A percentile compares a stretch with the other conserved stretches of the same genome.
Conservation (phyloP, 2,797 vertebrate genomes). For the Ptychobarbus kaznakovi region DNA sequence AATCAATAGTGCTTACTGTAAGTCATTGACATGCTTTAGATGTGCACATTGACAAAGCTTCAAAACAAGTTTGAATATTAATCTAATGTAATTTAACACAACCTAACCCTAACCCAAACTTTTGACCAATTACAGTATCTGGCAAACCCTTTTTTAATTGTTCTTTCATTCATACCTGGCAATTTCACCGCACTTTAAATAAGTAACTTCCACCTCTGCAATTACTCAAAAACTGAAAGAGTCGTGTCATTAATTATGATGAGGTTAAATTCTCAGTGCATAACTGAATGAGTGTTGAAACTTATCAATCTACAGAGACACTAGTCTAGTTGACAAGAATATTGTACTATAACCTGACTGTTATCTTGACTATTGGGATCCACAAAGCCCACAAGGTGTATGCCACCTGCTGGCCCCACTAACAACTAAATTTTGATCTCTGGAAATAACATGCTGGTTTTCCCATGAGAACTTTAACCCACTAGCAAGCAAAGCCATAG, state of each 20-base stretch:
- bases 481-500: background rate
- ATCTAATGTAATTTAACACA: background rate
- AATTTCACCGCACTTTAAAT: background rate
- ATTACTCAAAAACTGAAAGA: background rate
- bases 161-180: background rate
- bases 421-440: conserved; percentile 18
- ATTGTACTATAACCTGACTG: background rate
- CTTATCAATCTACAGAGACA: background rate
- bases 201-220: background rate
- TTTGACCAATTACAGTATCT: background rate
- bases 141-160: background rate
- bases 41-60: background rate
- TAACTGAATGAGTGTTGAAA: background rate
- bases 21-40: conserved; percentile 23
- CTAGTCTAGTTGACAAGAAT: background rate
- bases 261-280: background rate
- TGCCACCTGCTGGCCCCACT: conserved; percentile 27
- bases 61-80: background rate
- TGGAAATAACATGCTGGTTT: background rate
- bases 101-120: too few relatives aligned
- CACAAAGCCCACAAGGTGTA: conserved; percentile 8
- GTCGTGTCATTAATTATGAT: background rate
- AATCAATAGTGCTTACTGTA: conserved; percentile 22
- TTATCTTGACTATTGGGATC: background rate
- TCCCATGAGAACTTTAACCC: background rate